A percentile compares a stretch with the other conserved stretches of the same genome.
Conservation (phyloP, 2,797 vertebrate species). For the Protosalanx chinensis region DNA sequence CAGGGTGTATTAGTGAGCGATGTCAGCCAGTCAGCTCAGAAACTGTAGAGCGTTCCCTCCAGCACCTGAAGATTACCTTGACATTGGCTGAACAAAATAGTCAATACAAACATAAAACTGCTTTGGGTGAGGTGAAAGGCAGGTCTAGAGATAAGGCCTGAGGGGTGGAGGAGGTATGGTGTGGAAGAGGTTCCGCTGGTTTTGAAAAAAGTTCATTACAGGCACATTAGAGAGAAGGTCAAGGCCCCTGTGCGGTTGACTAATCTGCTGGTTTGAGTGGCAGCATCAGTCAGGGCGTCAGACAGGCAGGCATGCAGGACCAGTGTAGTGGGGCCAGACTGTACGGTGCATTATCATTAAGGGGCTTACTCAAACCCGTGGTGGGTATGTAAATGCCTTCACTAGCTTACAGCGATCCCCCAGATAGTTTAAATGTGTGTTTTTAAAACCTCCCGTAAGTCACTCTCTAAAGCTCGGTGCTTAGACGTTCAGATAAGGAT, state of each 20-base stretch:
- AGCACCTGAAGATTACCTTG: conserved; percentile 65
- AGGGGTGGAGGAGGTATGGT: conserved; percentile 26
- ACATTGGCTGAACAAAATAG: conserved; percentile 41
- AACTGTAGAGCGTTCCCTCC: conserved; percentile 36
- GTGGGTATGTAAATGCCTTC: conserved; percentile 41
- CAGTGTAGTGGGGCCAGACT: conserved; percentile 41
- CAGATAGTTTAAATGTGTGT: conserved; percentile 53
- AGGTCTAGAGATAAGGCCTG: conserved; percentile 1
- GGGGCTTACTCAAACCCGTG: conserved; percentile 63
- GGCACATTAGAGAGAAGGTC: conserved; percentile 29
- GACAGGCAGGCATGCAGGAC: conserved; percentile 40
- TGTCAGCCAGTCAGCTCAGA: conserved; percentile 45
- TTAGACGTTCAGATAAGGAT: conserved; percentile 49
- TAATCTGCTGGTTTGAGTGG: conserved; percentile 66
- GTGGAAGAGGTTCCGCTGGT: conserved; percentile 14
- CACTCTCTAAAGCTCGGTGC: conserved; percentile 42
- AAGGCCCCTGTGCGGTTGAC: conserved; percentile 46
- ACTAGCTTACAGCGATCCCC: conserved; percentile 33
- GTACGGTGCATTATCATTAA: conserved; percentile 61
- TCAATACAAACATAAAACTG: not conserved
- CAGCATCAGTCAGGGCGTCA: conserved; percentile 63
- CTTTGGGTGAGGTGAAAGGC: conserved; percentile 23
- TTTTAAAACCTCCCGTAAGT: conserved; percentile 55
- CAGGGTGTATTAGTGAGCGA: conserved; percentile 33
- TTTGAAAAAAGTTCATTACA: too few species aligned